A percentile compares a stretch with the other conserved stretches of the same genome.
Conservation (phyloP, 2,797 vertebrate species). For the Sparus aurata region DNA sequence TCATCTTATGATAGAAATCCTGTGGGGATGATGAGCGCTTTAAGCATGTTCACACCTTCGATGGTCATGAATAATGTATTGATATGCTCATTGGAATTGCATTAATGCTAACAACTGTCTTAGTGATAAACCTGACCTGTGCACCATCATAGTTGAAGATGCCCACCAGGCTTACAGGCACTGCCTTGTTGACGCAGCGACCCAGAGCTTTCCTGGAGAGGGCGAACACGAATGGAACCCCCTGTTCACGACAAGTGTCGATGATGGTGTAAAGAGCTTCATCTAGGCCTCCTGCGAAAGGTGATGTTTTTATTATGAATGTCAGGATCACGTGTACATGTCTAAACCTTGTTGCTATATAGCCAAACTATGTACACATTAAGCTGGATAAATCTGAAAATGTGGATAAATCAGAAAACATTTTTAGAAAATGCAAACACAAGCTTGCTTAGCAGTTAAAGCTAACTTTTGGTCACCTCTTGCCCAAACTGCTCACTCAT, state of each 20-base stretch:
- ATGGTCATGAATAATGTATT: background rate
- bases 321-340: background rate
- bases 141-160: slow-evolving; percentile 99
- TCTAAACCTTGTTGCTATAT: background rate
- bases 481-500: background rate
- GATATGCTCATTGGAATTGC: no score
- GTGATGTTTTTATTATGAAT: background rate
- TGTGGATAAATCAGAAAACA: background rate
- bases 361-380: background rate
- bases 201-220: slow-evolving; percentile 95
- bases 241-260: slow-evolving; percentile 92
- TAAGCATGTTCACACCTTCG: background rate
- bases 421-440: background rate
- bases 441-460: background rate
- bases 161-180: slow-evolving; percentile 97
- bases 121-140: slow-evolving; percentile 86
- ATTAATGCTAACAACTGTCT: background rate
- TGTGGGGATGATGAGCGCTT: slow-evolving; percentile 56
- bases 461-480: background rate
- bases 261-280: slow-evolving; percentile 96
- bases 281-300: slow-evolving; percentile 92
- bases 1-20: slow-evolving; percentile 97
- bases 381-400: background rate
- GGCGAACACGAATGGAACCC: slow-evolving; percentile 95
- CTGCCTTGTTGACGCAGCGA: slow-evolving; percentile 94